These are phyloP conservation scores for Polydesmus complanatus DNA, from an alignment of 2,888 invertebrate species.

Conservation along the genomic window DNA sequence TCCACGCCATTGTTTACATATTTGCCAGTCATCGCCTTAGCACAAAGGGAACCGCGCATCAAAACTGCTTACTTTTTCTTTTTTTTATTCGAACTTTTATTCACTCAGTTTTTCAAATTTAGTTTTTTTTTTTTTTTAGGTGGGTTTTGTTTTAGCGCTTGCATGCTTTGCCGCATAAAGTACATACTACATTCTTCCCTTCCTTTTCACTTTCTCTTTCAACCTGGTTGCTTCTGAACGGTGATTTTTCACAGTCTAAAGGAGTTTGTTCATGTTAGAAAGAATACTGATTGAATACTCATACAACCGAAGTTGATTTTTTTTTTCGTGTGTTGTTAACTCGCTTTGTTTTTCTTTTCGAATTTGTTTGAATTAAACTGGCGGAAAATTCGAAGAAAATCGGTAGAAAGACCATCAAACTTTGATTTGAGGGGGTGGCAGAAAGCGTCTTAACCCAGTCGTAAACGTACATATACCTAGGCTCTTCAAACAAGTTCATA, in stretches of 20 bases:
- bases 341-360: not conserved
- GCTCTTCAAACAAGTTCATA: no score
- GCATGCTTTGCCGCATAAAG: no score
- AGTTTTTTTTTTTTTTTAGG: not conserved
- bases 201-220: not conserved
- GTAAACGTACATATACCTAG: no score
- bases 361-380: not conserved
- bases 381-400: not conserved
- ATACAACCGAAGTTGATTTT: not conserved
- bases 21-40: not conserved
- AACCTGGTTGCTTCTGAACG: not conserved
- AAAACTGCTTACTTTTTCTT: not conserved
- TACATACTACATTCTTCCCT: not conserved
- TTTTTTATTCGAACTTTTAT: not conserved
- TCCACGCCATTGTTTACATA: not conserved
- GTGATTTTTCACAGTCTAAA: not conserved
- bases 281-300: not conserved
- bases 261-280: not conserved
- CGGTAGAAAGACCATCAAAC: not conserved
- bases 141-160: not conserved
- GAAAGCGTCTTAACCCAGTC: no score
- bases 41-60: not conserved
- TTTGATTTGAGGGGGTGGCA: not conserved
- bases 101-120: not conserved
- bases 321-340: not conserved